Conservation (phyloP, 2,797 vertebrate genomes). For the Pempheris klunzingeri region DNA sequence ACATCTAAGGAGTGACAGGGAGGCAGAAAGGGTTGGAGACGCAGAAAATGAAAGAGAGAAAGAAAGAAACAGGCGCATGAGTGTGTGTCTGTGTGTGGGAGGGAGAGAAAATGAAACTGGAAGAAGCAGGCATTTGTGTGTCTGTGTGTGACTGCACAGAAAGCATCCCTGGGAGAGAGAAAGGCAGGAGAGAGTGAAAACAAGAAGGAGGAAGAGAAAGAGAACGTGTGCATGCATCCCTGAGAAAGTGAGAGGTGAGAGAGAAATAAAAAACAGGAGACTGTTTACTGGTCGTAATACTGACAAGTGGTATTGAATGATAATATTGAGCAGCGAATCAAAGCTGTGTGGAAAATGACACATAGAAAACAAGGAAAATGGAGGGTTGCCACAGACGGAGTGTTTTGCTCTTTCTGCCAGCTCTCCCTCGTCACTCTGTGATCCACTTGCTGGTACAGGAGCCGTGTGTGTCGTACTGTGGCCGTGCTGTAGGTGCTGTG, state of each 20-base stretch:
- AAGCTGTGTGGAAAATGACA: constrained; percentile 19
- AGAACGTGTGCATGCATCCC: neutral
- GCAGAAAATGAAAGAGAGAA: constrained; percentile 70
- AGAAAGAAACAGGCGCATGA: constrained; percentile 63
- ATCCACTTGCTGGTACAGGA: constrained; percentile 5
- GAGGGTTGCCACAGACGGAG: neutral
- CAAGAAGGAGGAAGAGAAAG: constrained; percentile 18
- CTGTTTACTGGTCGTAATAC: neutral
- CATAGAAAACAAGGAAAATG: neutral
- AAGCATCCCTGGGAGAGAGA: constrained; percentile 42
- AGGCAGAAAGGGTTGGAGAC: constrained; percentile 63
- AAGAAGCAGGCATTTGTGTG: constrained; percentile 44
- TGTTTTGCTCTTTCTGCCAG: constrained; percentile 1
- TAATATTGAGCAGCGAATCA: constrained; percentile 21
- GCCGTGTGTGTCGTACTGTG: too few species aligned
- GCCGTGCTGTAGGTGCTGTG: too few species aligned
- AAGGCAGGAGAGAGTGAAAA: constrained; percentile 31
- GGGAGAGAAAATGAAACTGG: constrained; percentile 74
- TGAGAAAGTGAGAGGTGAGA: constrained; percentile 13
- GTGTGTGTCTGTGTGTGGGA: constrained; percentile 51
- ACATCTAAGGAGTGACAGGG: constrained; percentile 57
- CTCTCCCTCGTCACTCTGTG: constrained; percentile 22
- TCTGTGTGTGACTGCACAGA: constrained; percentile 52
- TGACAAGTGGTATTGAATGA: constrained; percentile 15
- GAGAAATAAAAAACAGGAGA: constrained; percentile 17